Evolutionary conservation across 2,888 invertebrate genomes (phyloP).

Genomic region (Scaptodrosophila latifasciaeformis): DNA sequence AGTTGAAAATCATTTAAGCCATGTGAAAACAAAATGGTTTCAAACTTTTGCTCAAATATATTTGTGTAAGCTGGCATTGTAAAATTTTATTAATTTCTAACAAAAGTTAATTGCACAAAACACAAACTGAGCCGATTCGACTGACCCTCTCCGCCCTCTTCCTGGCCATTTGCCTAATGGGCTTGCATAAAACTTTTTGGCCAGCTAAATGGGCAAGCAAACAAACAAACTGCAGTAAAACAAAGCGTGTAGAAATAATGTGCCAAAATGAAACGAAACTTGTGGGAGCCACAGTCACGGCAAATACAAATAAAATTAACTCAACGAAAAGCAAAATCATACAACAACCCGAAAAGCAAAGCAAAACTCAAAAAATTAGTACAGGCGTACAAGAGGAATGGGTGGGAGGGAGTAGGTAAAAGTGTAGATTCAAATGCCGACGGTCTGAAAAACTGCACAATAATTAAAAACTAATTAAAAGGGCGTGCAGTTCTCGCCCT

Average conservation of each 20-base stretch:
- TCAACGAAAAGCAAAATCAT: conserved; percentile 44
- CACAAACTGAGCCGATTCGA: conserved; percentile 21
- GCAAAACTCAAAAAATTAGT: no score
- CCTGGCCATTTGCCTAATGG: conserved; percentile 50
- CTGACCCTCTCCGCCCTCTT: conserved; percentile 15
- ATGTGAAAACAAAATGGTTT: no score
- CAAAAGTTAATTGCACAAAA: conserved; percentile 44
- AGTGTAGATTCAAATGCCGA: background rate
- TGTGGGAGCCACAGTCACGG: conserved; percentile 19
- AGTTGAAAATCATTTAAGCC: no score
- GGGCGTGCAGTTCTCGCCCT: conserved; percentile 22
- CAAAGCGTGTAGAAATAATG: conserved; percentile 56
- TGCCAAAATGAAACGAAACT: conserved; percentile 46
- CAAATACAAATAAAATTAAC: conserved; percentile 63
- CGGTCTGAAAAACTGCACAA: conserved; percentile 36
- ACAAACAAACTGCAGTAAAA: conserved; percentile 34
- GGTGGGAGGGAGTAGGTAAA: background rate
- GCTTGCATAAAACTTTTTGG: conserved; percentile 42
- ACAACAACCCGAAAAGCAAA: conserved; percentile 21
- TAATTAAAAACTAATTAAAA: conserved; percentile 64
- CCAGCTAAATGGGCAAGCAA: conserved; percentile 19
- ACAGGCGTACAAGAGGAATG: no score
- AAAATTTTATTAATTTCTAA: conserved; percentile 29
- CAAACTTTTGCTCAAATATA: no score
- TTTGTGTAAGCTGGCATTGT: conserved; percentile 13